Base-by-base conservation (phyloP, 2,113 vertebrate species). In the Cyprinodon variegatus region DNA sequence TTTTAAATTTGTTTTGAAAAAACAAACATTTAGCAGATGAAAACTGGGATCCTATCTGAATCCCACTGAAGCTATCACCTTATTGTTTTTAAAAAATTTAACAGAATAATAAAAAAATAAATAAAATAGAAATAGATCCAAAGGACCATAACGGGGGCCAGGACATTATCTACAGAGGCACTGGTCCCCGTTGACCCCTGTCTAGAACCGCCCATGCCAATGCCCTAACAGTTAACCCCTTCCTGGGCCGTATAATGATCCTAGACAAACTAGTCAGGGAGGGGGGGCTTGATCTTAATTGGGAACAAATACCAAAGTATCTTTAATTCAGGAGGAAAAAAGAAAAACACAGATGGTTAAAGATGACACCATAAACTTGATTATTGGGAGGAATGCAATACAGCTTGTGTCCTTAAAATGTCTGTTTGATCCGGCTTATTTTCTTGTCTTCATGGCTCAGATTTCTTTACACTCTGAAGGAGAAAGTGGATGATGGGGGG, bases 401-500 rank as follows among this genome's bases (percentile, higher is more conserved):
- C 3, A 57, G 17, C 50, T 57, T 57, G 17, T 4, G 7, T 15
- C 48, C 48, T 50, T 50, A 17, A 8, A 20, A 50, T 17, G 15
- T 17, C 48, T 57, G 17, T 14, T 57, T 8, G 8, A 2, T 20
- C 50, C n/a, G 50, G 3, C 13, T 20, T 57, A 20, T 20, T 57
- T 57, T n/a, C 29, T 57, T 57, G 20, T 4, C 8, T 57, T 20
- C 50, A 10, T 57, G 50, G 50, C 3, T 57, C 50, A n/a, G 17
- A 57, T 57, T 20, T 57, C 11, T 7, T 14, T 13, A 38, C 7
- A 36, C 38, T 2, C 1, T 3, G 22, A 37, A 46, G 43, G 46
- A 15, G n/a, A 81, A 48, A 13, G 39, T 67, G 68, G 75, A 69
- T 43, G 45, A 60, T 4, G 50, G 70, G 63, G 29, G 29, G 41